Base-by-base conservation (phyloP, 2,113 vertebrate species). In the Chlamydotis undulata region DNA sequence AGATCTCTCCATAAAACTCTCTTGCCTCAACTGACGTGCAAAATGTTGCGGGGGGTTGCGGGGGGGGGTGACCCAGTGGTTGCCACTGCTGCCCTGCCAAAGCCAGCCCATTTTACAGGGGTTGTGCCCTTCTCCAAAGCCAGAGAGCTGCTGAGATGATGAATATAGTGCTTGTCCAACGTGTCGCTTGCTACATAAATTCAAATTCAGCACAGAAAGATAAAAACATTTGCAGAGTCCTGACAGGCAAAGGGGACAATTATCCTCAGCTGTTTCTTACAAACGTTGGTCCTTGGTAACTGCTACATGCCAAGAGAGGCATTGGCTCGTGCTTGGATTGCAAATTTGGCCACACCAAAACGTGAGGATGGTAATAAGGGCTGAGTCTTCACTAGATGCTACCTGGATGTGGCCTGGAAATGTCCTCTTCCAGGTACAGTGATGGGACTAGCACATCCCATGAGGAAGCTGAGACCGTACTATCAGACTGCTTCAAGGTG, bases 181-280 rank as follows among this genome's bases (percentile, higher is more conserved):
- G 67, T 86, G 76, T 97, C 96, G 63, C 93, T 94, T n/a, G 49
- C 78, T 95, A 64, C 52, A 3, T 93, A 95, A 96, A 96, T 96
- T 79, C 86, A 92, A 95, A 96, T 96, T 94, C 83, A 45, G 61
- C 28, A 17, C 75, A 73, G 93, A 96, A 97, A 96, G 53, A 76
- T 92, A 96, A 89, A 97, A 96, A 89, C 43, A 73, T 94, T 85
- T 77, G 65, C 96, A 90, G 56, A 92, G 83, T 94, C 74, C 85
- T 97, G 91, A 97, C 91, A 96, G 80, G 85, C 83, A 90, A 87
- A 92, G 39, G 73, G 80, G 90, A 88, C 94, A 96, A 83, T 97
- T 95, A 95, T 83, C 63, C 70, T 87, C 84, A 89, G 91, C 94
- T 94, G 89, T 6, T 95, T 87, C 57, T 96, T 82, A 94, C 47